These are phyloP conservation scores for Agapostemon virescens DNA, from an alignment of 2,888 invertebrate genomes.

Conservation along the genomic window DNA sequence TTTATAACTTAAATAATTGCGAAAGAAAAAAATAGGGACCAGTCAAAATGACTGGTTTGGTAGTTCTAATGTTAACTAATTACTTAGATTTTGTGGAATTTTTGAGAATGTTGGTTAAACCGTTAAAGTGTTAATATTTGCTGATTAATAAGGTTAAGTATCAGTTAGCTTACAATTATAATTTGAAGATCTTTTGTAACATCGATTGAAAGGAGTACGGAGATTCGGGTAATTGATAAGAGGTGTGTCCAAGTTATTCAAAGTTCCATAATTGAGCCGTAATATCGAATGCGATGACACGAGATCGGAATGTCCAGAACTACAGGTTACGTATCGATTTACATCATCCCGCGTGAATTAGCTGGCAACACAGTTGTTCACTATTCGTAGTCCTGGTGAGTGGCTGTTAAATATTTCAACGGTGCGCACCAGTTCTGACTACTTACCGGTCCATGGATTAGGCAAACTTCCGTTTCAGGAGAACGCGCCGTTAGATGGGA, in stretches of 20 bases:
- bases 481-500: conserved; percentile 59
- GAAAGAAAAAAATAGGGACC: too few relatives aligned
- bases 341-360: conserved; percentile 35
- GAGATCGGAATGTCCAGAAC: background rate
- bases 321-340: conserved; percentile 28
- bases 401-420: conserved; percentile 67
- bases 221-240: background rate
- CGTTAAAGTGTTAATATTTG: too few relatives aligned
- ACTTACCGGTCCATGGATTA: conserved; percentile 65
- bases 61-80: too few relatives aligned
- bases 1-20: too few relatives aligned
- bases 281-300: conserved; percentile 7
- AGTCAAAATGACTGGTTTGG: too few relatives aligned
- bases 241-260: background rate
- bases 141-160: too few relatives aligned
- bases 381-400: conserved; percentile 41
- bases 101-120: too few relatives aligned
- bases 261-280: conserved; percentile 39
- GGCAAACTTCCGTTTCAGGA: conserved; percentile 66
- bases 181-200: background rate
- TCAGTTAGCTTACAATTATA: background rate
- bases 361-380: conserved; percentile 36
- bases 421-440: conserved; percentile 56
- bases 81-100: too few relatives aligned
- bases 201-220: background rate